Conservation (phyloP, 2,888 invertebrate genomes). For the Scaptomyza flava region DNA sequence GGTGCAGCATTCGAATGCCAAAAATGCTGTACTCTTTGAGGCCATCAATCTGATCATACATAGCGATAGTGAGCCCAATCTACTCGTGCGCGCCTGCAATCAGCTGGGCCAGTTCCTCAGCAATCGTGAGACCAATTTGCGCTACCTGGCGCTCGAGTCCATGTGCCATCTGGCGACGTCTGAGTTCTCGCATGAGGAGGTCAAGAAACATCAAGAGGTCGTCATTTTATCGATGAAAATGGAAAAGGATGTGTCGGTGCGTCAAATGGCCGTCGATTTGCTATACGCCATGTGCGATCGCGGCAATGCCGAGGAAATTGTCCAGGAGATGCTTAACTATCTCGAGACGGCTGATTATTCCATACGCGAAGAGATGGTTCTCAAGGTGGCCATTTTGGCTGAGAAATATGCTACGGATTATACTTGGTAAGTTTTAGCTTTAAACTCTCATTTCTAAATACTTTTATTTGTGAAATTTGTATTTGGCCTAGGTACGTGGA, state of each 20-base stretch:
- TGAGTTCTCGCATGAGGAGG: constrained; percentile 99
- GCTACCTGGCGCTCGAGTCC: constrained; percentile 98
- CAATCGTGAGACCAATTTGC: constrained; percentile 98
- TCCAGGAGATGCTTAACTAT: constrained; percentile 99
- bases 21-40: constrained; percentile 99
- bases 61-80: constrained; percentile 98
- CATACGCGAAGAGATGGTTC: constrained; percentile 99
- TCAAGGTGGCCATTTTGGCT: constrained; percentile 99
- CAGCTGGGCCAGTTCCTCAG: constrained; percentile 99
- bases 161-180: constrained; percentile 99
- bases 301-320: constrained; percentile 99
- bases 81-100: constrained; percentile 98
- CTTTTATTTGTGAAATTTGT: background rate
- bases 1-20: constrained; percentile 99
- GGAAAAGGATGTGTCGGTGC: constrained; percentile 98
- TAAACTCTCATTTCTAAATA: background rate
- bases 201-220: constrained; percentile 99
- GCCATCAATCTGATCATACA: constrained; percentile 99
- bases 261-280: constrained; percentile 98
- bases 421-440: constrained; percentile 91
- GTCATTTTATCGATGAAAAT: constrained; percentile 99
- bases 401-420: constrained; percentile 99
- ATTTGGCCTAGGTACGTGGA: constrained; percentile 88
- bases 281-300: constrained; percentile 99
- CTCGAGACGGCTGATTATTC: constrained; percentile 99